These are phyloP conservation scores for Gibbula magus DNA, from an alignment of 2,888 invertebrate species.

Conservation along the genomic window DNA sequence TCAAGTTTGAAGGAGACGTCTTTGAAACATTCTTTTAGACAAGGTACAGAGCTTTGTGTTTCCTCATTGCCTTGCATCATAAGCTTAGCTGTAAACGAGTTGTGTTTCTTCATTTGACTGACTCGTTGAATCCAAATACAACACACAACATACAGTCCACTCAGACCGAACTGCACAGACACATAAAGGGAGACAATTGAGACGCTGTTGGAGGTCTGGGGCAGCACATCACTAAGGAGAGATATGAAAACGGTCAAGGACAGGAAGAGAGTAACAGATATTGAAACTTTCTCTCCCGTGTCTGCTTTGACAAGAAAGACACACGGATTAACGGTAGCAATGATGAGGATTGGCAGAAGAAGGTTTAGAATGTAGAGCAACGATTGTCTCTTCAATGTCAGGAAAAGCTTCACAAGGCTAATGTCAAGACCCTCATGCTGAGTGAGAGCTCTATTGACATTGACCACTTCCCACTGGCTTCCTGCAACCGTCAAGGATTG, in stretches of 20 bases:
- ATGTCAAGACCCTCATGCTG: neutral
- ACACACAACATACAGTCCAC: neutral
- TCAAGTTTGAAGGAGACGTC: no score
- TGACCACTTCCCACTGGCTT: neutral
- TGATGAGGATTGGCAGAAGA: neutral
- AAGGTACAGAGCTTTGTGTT: no score
- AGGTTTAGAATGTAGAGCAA: neutral
- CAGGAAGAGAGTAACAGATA: constrained; percentile 17
- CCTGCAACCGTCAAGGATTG: neutral
- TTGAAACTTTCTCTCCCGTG: neutral
- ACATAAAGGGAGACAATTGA: constrained; percentile 1
- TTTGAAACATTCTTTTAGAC: no score
- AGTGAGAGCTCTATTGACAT: no score
- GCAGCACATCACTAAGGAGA: neutral
- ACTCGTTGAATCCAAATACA: neutral
- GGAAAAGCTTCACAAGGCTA: neutral
- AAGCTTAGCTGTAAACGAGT: neutral
- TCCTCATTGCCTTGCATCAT: no score
- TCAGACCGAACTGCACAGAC: neutral
- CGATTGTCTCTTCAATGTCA: neutral
- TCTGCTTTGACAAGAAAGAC: neutral
- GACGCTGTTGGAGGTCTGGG: neutral
- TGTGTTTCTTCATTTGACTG: neutral
- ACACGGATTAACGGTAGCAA: neutral
- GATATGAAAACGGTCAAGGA: constrained; percentile 1